Percentiles rank a stretch among this genome's conserved stretches.
phyloP scores from a whole-genome alignment of 2,888 invertebrate species.

The Neria commutata region DNA sequence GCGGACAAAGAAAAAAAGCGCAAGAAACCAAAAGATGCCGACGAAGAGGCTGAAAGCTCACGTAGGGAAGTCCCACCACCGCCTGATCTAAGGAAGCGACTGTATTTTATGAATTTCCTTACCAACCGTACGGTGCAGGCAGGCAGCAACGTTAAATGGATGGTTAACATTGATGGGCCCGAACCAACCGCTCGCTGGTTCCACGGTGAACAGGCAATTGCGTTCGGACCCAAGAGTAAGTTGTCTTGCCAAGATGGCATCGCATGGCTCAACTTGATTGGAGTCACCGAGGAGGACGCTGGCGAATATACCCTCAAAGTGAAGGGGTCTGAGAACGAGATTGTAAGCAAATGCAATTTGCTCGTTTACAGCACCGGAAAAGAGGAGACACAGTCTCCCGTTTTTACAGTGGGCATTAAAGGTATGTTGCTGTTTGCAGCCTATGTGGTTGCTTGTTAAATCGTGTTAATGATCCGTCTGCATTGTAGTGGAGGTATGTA shows the following conservation, averaged over 20 bases:
- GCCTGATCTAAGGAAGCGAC: slow-evolving; percentile 63
- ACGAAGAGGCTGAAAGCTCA: slow-evolving; percentile 44
- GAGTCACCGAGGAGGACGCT: slow-evolving; percentile 72
- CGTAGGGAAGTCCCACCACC: slow-evolving; percentile 57
- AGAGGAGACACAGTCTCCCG: slow-evolving; percentile 71
- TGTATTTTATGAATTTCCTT: slow-evolving; percentile 74
- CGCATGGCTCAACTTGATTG: slow-evolving; percentile 75
- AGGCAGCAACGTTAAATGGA: slow-evolving; percentile 77
- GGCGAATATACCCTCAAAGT: slow-evolving; percentile 81
- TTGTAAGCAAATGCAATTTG: slow-evolving; percentile 72
- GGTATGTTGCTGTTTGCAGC: slow-evolving; percentile 64
- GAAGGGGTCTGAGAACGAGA: slow-evolving; percentile 74
- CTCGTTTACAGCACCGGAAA: slow-evolving; percentile 54
- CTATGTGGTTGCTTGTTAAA: no score
- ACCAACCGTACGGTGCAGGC: slow-evolving; percentile 77
- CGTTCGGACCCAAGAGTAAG: slow-evolving; percentile 67
- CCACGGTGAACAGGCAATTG: slow-evolving; percentile 68
- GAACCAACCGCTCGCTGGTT: slow-evolving; percentile 78
- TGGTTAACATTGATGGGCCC: slow-evolving; percentile 77
- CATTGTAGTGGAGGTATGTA: slow-evolving; percentile 33
- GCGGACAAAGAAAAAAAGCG: slow-evolving; percentile 47
- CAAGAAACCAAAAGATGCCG: slow-evolving; percentile 49
- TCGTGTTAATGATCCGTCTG: slow-evolving; percentile 23
- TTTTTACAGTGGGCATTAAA: slow-evolving; percentile 76
- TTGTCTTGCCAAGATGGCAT: slow-evolving; percentile 72